These are phyloP conservation scores for Scomberomorus guttatus DNA, from an alignment of 2,797 vertebrate genomes.

Conservation along the genomic window DNA sequence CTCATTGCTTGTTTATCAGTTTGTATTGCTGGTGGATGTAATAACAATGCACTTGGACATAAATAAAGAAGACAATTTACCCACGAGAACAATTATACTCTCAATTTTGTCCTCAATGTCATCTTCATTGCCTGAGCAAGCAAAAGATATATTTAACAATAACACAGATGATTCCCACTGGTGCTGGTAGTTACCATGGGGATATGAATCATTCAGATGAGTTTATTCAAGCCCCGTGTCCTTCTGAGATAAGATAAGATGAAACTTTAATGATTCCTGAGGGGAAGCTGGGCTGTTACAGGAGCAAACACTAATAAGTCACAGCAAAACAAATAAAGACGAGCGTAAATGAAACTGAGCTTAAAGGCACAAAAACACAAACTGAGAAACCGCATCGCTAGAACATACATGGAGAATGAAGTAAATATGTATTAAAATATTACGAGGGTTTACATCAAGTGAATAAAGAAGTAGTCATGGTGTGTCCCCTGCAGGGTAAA, in stretches of 20 bases:
- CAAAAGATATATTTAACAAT: constrained; percentile 53
- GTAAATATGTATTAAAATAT: constrained; percentile 8
- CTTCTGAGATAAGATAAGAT: constrained; percentile 48
- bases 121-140: constrained; percentile 38
- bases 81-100: not conserved
- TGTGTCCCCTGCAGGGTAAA: constrained; percentile 1
- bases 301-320: constrained; percentile 59
- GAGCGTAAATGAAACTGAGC: constrained; percentile 1
- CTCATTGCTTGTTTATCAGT: too few relatives aligned
- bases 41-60: too few relatives aligned
- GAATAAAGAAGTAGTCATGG: not conserved
- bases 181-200: constrained; percentile 55
- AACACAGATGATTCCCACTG: constrained; percentile 51
- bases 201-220: constrained; percentile 57
- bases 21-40: too few relatives aligned
- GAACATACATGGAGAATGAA: constrained; percentile 20
- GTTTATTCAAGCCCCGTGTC: constrained; percentile 35
- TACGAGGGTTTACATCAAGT: constrained; percentile 6
- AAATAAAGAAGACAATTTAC: constrained; percentile 35
- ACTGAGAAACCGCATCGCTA: not conserved
- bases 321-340: constrained; percentile 53
- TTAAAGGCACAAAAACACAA: not conserved
- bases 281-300: constrained; percentile 54
- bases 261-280: constrained; percentile 60
- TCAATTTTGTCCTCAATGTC: not conserved